Evolutionary conservation across 2,113 vertebrate genomes (phyloP), one percentile per base, ranked within the genome.

Genomic region (Tachycineta bicolor): DNA sequence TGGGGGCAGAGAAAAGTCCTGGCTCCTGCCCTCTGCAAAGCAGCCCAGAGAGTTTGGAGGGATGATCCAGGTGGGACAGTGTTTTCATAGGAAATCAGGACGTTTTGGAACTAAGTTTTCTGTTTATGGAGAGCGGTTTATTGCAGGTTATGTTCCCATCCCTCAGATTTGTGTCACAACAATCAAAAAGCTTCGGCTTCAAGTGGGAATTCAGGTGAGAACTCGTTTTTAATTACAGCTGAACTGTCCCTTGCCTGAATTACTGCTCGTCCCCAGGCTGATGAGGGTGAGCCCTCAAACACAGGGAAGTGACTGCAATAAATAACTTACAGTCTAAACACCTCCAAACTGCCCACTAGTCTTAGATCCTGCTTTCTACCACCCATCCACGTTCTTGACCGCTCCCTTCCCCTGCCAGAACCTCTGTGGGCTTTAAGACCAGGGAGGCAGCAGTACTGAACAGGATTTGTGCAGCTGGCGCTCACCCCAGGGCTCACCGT

Each of bases 11-110:
- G 41, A 41, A 59, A 64, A 4, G 60, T 21, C 52, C 62, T 11
- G 25, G 26, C 60, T 50, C 63, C 58, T 68, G 52, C 34, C 33
- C 41, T 26, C 39, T 46, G 39, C 44, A 46, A 12, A 15, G 2
- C 62, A 15, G 5, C 63, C 34, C n/a, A 44, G 37, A 37, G 31
- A 2, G 12, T 4, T 1, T 50, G 68, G 11, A 31, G 58, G 62
- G 4, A 4, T 25, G 25, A 28, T 5, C 6, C 71, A 26, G 50
- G 6, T 5, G 5, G 24, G n/a, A 12, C 20, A 6, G 8, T 1
- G 10, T 12, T 70, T 22, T 18, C 12, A 20, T 0, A 29, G 41
- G 29, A 50, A 39, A 55, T 23, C n/a, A 24, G 70, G 29, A 16
- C 4, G 5, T 49, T 56, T 12, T 23, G 43, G 60, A 56, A 9